A percentile compares a stretch with the other conserved stretches of the same genome.
Evolutionary conservation across 2,888 invertebrate genomes (phyloP).

Genomic region (Mycalesis mineus): DNA sequence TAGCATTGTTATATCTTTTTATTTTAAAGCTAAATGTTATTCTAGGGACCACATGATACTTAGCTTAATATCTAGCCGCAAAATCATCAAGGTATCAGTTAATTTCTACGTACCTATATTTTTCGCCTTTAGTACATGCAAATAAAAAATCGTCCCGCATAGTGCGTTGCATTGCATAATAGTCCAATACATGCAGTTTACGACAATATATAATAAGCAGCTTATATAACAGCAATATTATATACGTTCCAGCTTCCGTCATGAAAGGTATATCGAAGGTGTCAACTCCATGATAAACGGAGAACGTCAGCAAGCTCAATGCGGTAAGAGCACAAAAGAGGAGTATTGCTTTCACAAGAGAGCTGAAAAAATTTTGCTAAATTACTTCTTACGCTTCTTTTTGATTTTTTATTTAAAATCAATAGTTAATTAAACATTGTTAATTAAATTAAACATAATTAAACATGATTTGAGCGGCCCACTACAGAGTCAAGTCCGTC

Average conservation of each 20-base stretch:
- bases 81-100: no score
- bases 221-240: slow-evolving; percentile 43
- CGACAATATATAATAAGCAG: slow-evolving; percentile 42
- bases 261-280: slow-evolving; percentile 37
- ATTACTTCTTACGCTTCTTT: background rate
- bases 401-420: no score
- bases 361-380: background rate
- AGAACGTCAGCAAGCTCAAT: slow-evolving; percentile 21
- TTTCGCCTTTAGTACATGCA: slow-evolving; percentile 40
- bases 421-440: no score
- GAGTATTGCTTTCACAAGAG: slow-evolving; percentile 14
- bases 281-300: slow-evolving; percentile 36
- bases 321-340: slow-evolving; percentile 25
- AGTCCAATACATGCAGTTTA: slow-evolving; percentile 39
- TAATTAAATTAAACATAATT: no score
- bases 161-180: slow-evolving; percentile 37
- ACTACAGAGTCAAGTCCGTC: no score
- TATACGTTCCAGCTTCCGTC: slow-evolving; percentile 48
- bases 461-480: no score
- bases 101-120: slow-evolving; percentile 40
- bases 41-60: no score
- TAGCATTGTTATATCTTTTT: no score
- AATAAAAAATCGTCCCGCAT: slow-evolving; percentile 49
- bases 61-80: no score
- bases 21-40: no score